phyloP scores from a whole-genome alignment of 1,140 invertebrate species.

The Tetragnatha versicolor region DNA sequence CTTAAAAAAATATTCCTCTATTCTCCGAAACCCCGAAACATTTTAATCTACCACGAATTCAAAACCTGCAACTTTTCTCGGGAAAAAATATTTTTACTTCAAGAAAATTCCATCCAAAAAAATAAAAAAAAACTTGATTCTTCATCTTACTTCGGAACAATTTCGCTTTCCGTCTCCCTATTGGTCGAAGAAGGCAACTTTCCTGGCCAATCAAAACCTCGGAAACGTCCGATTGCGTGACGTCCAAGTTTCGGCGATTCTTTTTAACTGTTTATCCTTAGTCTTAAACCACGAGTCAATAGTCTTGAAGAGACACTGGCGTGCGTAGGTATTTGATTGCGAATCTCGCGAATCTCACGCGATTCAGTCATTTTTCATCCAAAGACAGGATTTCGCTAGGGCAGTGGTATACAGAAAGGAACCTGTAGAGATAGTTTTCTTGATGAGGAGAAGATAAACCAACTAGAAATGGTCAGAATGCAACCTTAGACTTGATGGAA shows the following conservation, averaged over 20 bases:
- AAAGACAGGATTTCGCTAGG: slow-evolving; percentile 29
- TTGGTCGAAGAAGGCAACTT: slow-evolving; percentile 18
- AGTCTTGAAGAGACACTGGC: slow-evolving; percentile 4
- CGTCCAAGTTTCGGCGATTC: slow-evolving; percentile 15
- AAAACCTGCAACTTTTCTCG: background rate
- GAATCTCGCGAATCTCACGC: slow-evolving; percentile 3
- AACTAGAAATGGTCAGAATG: too few species aligned
- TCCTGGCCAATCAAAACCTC: slow-evolving; percentile 14
- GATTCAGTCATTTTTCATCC: slow-evolving; percentile 33
- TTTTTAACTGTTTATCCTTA: slow-evolving; percentile 41
- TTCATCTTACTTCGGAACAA: too few species aligned
- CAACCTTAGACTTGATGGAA: too few species aligned
- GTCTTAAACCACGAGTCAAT: slow-evolving; percentile 29
- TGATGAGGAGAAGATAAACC: too few species aligned
- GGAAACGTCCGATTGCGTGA: slow-evolving; percentile 33
- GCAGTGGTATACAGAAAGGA: background rate
- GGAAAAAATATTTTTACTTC: background rate
- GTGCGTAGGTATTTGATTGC: slow-evolving; percentile 38
- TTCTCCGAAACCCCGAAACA: background rate
- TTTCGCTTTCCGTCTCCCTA: too few species aligned
- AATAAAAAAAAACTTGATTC: background rate
- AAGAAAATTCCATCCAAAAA: background rate
- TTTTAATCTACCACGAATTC: background rate
- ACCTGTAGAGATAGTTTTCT: background rate
- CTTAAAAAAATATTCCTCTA: too few species aligned